A percentile compares a stretch with the other conserved stretches of the same genome.
These are phyloP conservation scores for Schizotus pectinicornis DNA, from an alignment of 2,888 invertebrate genomes.

Conservation along the genomic window DNA sequence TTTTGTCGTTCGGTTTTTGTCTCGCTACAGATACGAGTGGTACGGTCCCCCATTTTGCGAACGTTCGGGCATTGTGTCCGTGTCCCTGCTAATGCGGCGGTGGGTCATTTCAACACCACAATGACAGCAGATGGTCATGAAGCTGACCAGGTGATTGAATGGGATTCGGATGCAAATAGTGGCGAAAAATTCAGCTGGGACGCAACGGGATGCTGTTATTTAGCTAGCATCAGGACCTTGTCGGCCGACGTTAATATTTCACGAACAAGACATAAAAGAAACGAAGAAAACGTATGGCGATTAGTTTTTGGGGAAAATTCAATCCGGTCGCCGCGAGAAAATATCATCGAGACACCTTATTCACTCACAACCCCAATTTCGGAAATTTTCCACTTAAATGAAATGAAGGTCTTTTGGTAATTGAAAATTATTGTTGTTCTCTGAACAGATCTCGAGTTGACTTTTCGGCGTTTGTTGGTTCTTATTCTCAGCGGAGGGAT, in stretches of 20 bases:
- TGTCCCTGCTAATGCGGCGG: conserved; percentile 34
- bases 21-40: conserved; percentile 1
- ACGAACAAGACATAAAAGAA: background rate
- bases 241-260: background rate
- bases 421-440: too few relatives aligned
- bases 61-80: conserved; percentile 6
- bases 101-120: conserved; percentile 55
- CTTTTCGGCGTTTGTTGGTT: too few relatives aligned
- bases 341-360: too few relatives aligned
- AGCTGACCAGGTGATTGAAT: conserved; percentile 53
- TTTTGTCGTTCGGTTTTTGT: background rate
- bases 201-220: background rate
- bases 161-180: conserved; percentile 45
- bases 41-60: conserved; percentile 44
- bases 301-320: too few relatives aligned
- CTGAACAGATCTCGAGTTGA: too few relatives aligned
- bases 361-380: too few relatives aligned
- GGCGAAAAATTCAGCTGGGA: conserved; percentile 23
- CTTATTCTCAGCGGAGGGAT: too few relatives aligned
- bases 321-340: too few relatives aligned
- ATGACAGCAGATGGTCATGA: conserved; percentile 55
- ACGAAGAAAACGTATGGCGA: too few relatives aligned
- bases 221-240: conserved; percentile 7
- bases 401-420: too few relatives aligned
- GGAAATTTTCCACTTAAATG: too few relatives aligned